Evolutionary conservation across 1,140 invertebrate species (phyloP).

Genomic region (Diabrotica undecimpunctata): DNA sequence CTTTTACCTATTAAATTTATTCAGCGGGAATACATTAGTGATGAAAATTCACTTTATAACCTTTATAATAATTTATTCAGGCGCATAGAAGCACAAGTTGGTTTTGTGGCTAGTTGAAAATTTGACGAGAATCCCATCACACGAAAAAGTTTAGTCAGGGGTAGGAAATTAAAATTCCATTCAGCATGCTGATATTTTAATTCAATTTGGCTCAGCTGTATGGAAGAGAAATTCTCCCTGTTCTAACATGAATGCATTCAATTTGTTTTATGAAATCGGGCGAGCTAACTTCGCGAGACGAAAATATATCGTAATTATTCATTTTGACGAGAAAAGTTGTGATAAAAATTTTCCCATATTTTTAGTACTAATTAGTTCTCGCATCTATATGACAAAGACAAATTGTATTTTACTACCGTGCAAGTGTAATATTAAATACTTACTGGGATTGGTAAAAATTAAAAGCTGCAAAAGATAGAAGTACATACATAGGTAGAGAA

Average conservation of each 20-base stretch:
- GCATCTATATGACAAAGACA: not conserved
- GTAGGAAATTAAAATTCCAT: not conserved
- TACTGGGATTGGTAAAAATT: too few species aligned
- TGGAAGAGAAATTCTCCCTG: conserved; percentile 5
- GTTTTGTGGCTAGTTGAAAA: not conserved
- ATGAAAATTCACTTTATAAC: not conserved
- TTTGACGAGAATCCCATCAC: not conserved
- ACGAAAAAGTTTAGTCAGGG: conserved; percentile 5
- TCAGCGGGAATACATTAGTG: not conserved
- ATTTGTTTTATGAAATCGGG: conserved; percentile 11
- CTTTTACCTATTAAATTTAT: too few species aligned
- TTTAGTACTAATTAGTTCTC: conserved; percentile 5
- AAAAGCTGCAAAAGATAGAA: too few species aligned
- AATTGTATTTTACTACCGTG: too few species aligned
- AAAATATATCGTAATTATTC: conserved; percentile 16
- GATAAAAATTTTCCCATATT: not conserved
- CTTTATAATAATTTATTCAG: not conserved
- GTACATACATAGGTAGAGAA: too few species aligned
- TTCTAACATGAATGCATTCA: conserved; percentile 9
- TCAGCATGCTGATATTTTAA: conserved; percentile 11
- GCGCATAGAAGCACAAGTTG: not conserved
- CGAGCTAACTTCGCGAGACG: not conserved
- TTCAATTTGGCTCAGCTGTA: conserved; percentile 15
- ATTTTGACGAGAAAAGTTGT: conserved; percentile 11
- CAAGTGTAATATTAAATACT: too few species aligned